Base-by-base conservation (phyloP, 2,797 vertebrate genomes). In the Bovichtus diacanthus region DNA sequence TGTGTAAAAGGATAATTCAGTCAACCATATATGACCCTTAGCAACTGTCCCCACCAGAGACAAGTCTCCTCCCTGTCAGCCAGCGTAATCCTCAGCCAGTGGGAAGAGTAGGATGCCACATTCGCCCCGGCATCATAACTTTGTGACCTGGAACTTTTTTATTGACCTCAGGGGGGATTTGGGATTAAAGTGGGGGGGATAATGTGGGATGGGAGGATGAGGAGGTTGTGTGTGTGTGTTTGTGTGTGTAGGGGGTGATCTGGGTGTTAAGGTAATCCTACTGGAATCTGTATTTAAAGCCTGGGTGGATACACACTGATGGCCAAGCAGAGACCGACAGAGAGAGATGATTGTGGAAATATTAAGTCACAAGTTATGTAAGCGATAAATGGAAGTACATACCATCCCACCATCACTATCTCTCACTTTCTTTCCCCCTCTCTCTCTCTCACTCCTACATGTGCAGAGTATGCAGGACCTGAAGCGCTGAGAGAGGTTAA, bases 141-240 rank as follows among this genome's bases (percentile, higher is more conserved):
- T 79, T 70, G 46, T 80, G 84, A 90, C 81, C 84, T 83, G 86
- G 78, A 89, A 87, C 83, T 80, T 90, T 90, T 83, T 77, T 76
- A 87, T 87, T 86, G 74, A 89, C 85, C 87, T 73, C 66, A 7
- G 50, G 59, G 81, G 78, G 79, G 76, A 73, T 86, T 74, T 82
- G 27, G 56, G 76, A 81, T 88, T 86, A 85, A 66, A 74, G 78
- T 38, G 66, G 55, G 70, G 46, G 34, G 34, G 1, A 46, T 70
- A 69, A 76, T 82, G 55, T 65, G 70, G 72, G 61, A 73, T 78
- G 12, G 36, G 25, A 43, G 41, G 65, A 13, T 43, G 49, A 19
- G 50, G 44, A 21, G 43, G 36, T 23, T 59, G 44, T 18, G 31
- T 66, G 44, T 70, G 43, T 69, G 31, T 66, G 25, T 36, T 27